Conservation (phyloP, 2,797 vertebrate species). For the Nyctibius grandis region DNA sequence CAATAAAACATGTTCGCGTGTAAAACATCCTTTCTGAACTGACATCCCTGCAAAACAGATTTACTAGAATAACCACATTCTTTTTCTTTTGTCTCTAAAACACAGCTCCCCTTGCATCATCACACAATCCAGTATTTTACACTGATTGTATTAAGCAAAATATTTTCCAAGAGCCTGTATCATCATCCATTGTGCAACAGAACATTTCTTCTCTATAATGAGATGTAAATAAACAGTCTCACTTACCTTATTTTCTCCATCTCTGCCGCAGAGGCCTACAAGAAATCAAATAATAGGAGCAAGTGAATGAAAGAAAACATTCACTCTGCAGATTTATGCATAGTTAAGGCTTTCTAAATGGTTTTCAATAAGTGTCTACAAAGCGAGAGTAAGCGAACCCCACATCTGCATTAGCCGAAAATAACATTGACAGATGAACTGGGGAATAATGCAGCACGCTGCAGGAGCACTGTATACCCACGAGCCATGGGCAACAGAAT, state of each 20-base stretch:
- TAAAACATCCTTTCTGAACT: conserved; percentile 36
- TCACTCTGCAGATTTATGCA: conserved; percentile 68
- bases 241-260: conserved; percentile 92
- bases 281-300: conserved; percentile 80
- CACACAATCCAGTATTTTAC: conserved; percentile 8
- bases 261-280: conserved; percentile 89
- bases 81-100: conserved; percentile 38
- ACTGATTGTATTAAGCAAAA: not conserved
- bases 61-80: conserved; percentile 23
- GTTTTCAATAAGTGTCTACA: conserved; percentile 33
- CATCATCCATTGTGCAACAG: conserved; percentile 8
- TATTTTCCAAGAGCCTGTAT: conserved; percentile 23
- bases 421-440: conserved; percentile 12
- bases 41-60: conserved; percentile 7
- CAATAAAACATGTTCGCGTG: conserved; percentile 24
- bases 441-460: conserved; percentile 39
- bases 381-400: conserved; percentile 9
- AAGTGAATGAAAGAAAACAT: conserved; percentile 70
- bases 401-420: conserved; percentile 65
- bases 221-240: conserved; percentile 68
- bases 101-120: conserved; percentile 21
- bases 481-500: conserved; percentile 61
- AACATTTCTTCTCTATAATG: conserved; percentile 6
- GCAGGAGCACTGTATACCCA: conserved; percentile 51
- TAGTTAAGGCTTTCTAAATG: conserved; percentile 64